Evolutionary conservation across 2,888 invertebrate genomes (phyloP).

Genomic region (Drosophila multiciliata): DNA sequence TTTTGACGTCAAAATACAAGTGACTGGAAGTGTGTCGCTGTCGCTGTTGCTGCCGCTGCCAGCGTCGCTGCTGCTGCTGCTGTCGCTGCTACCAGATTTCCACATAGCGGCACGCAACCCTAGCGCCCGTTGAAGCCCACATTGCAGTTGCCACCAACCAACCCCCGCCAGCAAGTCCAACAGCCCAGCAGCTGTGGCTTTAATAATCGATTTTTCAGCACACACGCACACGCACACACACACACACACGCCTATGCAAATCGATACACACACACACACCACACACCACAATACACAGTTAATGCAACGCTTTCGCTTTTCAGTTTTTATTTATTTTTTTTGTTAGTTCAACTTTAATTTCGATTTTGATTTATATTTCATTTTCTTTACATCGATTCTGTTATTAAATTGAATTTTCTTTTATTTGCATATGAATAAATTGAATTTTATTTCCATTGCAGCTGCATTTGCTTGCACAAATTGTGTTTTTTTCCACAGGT

Average conservation of each 20-base stretch:
- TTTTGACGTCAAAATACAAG: slow-evolving; percentile 73
- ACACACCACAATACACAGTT: slow-evolving; percentile 7
- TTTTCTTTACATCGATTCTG: background rate
- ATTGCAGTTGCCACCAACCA: slow-evolving; percentile 56
- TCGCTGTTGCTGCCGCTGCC: slow-evolving; percentile 57
- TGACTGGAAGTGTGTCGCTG: slow-evolving; percentile 81
- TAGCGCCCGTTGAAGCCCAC: slow-evolving; percentile 39
- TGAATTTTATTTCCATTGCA: slow-evolving; percentile 13
- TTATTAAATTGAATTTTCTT: background rate
- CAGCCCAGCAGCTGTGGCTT: slow-evolving; percentile 72
- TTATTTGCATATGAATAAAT: background rate
- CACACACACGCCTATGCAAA: slow-evolving; percentile 24
- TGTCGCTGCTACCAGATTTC: slow-evolving; percentile 50
- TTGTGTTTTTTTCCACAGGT: slow-evolving; percentile 41
- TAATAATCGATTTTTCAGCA: slow-evolving; percentile 79
- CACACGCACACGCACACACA: slow-evolving; percentile 59
- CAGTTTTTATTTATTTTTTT: background rate
- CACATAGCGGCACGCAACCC: slow-evolving; percentile 78
- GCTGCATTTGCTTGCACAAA: slow-evolving; percentile 26
- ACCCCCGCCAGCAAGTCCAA: slow-evolving; percentile 45
- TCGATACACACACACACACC: slow-evolving; percentile 18
- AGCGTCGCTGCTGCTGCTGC: slow-evolving; percentile 28
- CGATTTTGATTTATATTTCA: background rate
- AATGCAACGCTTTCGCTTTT: slow-evolving; percentile 63
- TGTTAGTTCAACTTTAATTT: background rate